A percentile compares a stretch with the other conserved stretches of the same genome.
phyloP scores from a whole-genome alignment of 2,888 invertebrate species.

The Busseola fusca region DNA sequence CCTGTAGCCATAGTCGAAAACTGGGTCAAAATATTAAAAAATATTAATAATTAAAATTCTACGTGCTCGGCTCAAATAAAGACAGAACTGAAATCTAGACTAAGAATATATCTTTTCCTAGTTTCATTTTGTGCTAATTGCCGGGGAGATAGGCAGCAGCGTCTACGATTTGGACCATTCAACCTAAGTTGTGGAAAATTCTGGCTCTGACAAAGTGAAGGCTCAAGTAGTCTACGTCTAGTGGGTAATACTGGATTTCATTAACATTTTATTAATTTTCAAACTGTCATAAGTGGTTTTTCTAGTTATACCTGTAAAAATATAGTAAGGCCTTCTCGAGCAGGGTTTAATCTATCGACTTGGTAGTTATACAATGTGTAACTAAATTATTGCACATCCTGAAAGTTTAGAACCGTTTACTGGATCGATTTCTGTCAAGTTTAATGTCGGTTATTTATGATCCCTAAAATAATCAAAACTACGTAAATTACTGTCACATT shows the following conservation, averaged over 20 bases:
- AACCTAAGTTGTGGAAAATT: neutral
- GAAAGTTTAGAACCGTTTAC: too few species aligned
- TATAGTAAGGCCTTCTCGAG: neutral
- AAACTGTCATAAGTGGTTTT: neutral
- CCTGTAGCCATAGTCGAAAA: neutral
- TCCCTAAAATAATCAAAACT: too few species aligned
- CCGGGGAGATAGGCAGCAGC: neutral
- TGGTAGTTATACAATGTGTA: neutral
- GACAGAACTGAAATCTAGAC: neutral
- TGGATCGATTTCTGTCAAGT: too few species aligned
- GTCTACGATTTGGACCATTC: neutral
- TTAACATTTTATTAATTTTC: neutral
- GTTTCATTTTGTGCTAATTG: constrained; percentile 4
- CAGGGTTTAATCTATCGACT: neutral
- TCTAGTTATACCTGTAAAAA: neutral
- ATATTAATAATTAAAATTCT: neutral
- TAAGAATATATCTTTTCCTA: constrained; percentile 6
- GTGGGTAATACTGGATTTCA: too few species aligned
- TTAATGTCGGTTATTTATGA: too few species aligned
- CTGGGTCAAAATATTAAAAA: neutral
- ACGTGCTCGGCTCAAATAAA: neutral
- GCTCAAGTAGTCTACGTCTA: neutral
- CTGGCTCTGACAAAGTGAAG: neutral
- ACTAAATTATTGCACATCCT: too few species aligned
- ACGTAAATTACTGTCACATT: too few species aligned